Evolutionary conservation across 2,888 invertebrate species (phyloP).

Genomic region (Pelosia muscerda): DNA sequence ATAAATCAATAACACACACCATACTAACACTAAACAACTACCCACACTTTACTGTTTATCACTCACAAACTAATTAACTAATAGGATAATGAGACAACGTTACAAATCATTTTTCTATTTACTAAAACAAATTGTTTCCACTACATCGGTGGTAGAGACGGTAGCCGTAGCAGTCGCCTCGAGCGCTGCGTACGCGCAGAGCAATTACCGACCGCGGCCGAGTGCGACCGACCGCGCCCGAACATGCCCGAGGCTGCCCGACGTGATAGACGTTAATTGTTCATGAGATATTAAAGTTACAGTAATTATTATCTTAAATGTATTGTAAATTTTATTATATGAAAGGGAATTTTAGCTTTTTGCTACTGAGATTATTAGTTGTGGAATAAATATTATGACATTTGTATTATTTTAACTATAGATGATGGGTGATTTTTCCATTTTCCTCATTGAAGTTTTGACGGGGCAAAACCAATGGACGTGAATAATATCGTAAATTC

Average conservation of each 20-base stretch:
- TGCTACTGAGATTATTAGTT: conserved; percentile 40
- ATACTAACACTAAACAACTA: conserved; percentile 32
- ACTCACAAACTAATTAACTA: conserved; percentile 54
- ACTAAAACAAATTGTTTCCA: conserved; percentile 64
- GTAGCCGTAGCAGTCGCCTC: conserved; percentile 58
- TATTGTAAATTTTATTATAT: conserved; percentile 53
- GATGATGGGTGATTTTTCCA: background rate
- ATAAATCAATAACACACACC: conserved; percentile 17
- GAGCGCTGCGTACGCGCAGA: conserved; percentile 61
- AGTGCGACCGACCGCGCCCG: conserved; percentile 60
- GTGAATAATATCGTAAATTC: background rate
- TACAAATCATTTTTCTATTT: conserved; percentile 68
- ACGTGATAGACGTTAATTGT: conserved; percentile 78
- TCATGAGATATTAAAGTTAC: conserved; percentile 62
- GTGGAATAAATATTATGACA: no score
- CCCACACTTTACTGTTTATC: conserved; percentile 48
- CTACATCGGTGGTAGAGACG: conserved; percentile 56
- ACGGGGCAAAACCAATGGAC: no score
- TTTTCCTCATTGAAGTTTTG: background rate
- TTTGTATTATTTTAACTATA: conserved; percentile 14
- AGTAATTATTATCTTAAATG: conserved; percentile 66
- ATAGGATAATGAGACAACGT: conserved; percentile 63
- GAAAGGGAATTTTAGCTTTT: conserved; percentile 35
- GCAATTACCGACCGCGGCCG: conserved; percentile 49
- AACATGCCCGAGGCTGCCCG: conserved; percentile 57